Evolutionary conservation across 2,888 invertebrate species (phyloP).

Genomic region (Amblyjoppa proteus): DNA sequence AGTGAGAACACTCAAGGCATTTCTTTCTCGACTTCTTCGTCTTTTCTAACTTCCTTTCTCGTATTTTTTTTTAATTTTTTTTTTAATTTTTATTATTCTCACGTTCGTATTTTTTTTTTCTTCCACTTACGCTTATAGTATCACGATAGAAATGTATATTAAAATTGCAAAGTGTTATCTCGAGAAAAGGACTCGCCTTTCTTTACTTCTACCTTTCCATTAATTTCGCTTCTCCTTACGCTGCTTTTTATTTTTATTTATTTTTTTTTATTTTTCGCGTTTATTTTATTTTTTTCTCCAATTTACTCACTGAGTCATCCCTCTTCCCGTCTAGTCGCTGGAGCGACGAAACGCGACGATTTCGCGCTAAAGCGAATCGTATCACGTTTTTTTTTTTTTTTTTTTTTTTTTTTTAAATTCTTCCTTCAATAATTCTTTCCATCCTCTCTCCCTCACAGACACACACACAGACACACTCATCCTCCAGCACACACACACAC

Average conservation of each 20-base stretch:
- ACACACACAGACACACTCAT: conserved; percentile 2
- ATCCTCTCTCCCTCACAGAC: background rate
- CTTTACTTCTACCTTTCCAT: background rate
- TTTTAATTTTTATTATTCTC: conserved; percentile 12
- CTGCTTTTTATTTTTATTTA: conserved; percentile 39
- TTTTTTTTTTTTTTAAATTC: conserved; percentile 11
- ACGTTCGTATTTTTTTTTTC: background rate
- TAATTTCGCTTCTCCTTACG: conserved; percentile 7
- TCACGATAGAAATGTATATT: conserved; percentile 64
- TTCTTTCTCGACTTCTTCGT: conserved; percentile 27
- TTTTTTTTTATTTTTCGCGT: background rate
- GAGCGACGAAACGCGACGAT: conserved; percentile 47
- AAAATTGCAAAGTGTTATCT: conserved; percentile 62
- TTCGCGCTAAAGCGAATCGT: conserved; percentile 39
- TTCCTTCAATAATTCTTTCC: background rate
- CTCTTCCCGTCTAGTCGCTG: conserved; percentile 16
- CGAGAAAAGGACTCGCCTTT: conserved; percentile 55
- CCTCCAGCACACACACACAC: background rate
- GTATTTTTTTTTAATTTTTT: conserved; percentile 31
- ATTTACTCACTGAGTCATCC: conserved; percentile 34
- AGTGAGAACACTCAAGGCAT: conserved; percentile 30
- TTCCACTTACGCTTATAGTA: conserved; percentile 51
- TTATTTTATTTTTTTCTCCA: conserved; percentile 10
- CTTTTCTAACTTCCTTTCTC: conserved; percentile 17
- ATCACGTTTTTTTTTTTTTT: conserved; percentile 31